phyloP scores from a whole-genome alignment of 2,797 vertebrate genomes.

The Ciconia nigra region DNA sequence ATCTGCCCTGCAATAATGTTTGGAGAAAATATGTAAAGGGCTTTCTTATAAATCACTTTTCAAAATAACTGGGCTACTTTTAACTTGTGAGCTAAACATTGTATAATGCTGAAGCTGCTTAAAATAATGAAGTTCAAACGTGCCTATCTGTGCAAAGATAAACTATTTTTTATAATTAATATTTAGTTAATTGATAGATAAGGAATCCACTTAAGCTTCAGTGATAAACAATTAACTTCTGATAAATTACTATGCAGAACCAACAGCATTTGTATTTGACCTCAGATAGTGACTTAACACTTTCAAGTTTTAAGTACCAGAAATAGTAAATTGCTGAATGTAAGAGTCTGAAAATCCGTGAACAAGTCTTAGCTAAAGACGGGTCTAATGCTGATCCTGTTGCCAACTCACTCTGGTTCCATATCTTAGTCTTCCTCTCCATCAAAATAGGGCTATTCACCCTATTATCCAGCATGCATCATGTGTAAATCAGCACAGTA shows the following conservation, averaged over 20 bases:
- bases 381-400: neutral
- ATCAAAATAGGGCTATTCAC: neutral
- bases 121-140: constrained; percentile 50
- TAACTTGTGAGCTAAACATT: constrained; percentile 51
- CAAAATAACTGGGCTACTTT: constrained; percentile 36
- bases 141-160: constrained; percentile 11
- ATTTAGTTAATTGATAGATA: constrained; percentile 58
- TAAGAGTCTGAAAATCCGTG: neutral
- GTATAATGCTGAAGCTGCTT: constrained; percentile 40
- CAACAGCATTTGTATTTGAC: constrained; percentile 35
- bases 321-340: neutral
- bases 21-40: constrained; percentile 33
- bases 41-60: constrained; percentile 45
- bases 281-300: neutral
- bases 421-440: neutral
- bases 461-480: neutral
- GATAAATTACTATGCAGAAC: constrained; percentile 5
- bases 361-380: neutral
- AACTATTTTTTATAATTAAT: constrained; percentile 51
- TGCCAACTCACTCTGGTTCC: neutral
- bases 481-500: neutral
- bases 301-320: neutral
- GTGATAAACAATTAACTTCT: constrained; percentile 44
- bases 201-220: neutral
- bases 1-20: constrained; percentile 45